Conservation (phyloP, 2,797 vertebrate genomes). For the Eremophila alpestris region DNA sequence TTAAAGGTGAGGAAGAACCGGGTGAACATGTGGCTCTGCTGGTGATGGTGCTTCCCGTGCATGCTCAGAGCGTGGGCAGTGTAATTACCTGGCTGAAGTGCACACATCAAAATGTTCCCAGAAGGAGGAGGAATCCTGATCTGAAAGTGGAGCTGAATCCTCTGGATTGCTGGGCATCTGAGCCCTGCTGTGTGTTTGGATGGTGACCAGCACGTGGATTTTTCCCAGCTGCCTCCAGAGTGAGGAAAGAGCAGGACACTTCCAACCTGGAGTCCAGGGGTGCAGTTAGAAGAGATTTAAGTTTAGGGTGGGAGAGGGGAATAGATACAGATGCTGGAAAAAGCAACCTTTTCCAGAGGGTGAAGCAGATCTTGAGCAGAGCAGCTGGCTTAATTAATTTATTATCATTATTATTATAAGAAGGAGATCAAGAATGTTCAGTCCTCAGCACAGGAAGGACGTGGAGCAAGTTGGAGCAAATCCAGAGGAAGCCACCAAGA, state of each 20-base stretch:
- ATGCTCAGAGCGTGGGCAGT: not conserved
- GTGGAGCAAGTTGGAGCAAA: not conserved
- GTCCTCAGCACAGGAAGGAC: not conserved
- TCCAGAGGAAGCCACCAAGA: not conserved
- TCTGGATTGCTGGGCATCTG: not conserved
- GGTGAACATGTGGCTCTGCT: not conserved
- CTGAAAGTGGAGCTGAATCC: not conserved
- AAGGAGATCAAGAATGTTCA: not conserved
- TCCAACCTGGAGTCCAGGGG: not conserved
- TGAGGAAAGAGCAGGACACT: not conserved
- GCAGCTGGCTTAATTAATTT: accelerated
- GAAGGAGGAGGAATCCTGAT: not conserved
- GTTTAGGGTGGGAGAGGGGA: not conserved
- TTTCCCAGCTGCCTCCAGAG: not conserved
- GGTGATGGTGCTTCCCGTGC: not conserved
- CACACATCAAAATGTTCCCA: not conserved
- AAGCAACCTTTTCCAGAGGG: not conserved
- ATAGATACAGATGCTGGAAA: not conserved
- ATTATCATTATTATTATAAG: not conserved
- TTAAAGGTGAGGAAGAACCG: not conserved
- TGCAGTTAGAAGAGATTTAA: not conserved
- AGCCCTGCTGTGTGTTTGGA: not conserved
- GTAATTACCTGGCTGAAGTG: not conserved
- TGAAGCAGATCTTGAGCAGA: not conserved
- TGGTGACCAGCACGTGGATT: not conserved